A percentile compares a stretch with the other conserved stretches of the same genome.
Evolutionary conservation across 2,888 invertebrate genomes (phyloP).

Genomic region (Microplitis deprimator): DNA sequence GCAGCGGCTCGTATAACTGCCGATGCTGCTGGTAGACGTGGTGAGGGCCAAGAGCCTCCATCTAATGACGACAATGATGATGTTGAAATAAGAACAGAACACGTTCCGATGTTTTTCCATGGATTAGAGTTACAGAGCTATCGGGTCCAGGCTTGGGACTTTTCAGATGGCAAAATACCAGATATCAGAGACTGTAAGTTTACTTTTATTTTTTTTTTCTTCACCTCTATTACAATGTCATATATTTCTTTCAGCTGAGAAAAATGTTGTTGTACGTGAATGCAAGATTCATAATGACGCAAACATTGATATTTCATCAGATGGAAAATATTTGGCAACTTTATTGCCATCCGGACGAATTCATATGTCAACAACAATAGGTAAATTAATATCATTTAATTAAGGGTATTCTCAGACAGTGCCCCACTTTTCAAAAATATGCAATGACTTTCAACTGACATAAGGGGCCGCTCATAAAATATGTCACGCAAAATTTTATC

Average conservation of each 20-base stretch:
- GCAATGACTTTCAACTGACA: no score
- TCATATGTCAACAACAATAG: conserved; percentile 81
- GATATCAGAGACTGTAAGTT: conserved; percentile 81
- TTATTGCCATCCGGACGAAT: conserved; percentile 81
- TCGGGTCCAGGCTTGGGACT: conserved; percentile 89
- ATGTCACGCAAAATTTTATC: no score
- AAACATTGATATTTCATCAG: conserved; percentile 86
- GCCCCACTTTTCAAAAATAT: no score
- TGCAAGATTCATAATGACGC: conserved; percentile 92
- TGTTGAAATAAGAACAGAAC: conserved; percentile 59
- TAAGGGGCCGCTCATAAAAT: no score
- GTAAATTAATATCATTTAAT: conserved; percentile 66
- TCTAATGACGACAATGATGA: conserved; percentile 66
- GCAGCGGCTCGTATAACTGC: conserved; percentile 45
- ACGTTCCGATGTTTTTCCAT: conserved; percentile 57
- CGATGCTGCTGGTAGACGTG: conserved; percentile 30
- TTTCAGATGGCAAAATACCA: conserved; percentile 80
- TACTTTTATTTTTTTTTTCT: conserved; percentile 5
- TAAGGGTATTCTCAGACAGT: not conserved
- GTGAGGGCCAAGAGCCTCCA: conserved; percentile 53
- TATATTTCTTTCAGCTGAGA: conserved; percentile 73
- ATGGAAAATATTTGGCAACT: conserved; percentile 84
- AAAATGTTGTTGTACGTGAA: conserved; percentile 84
- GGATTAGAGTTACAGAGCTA: conserved; percentile 73
- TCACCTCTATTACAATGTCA: not conserved